Percentiles rank a stretch among this genome's conserved stretches.
Conservation (phyloP, 1,140 invertebrate genomes). For the Drosophila parvula region DNA sequence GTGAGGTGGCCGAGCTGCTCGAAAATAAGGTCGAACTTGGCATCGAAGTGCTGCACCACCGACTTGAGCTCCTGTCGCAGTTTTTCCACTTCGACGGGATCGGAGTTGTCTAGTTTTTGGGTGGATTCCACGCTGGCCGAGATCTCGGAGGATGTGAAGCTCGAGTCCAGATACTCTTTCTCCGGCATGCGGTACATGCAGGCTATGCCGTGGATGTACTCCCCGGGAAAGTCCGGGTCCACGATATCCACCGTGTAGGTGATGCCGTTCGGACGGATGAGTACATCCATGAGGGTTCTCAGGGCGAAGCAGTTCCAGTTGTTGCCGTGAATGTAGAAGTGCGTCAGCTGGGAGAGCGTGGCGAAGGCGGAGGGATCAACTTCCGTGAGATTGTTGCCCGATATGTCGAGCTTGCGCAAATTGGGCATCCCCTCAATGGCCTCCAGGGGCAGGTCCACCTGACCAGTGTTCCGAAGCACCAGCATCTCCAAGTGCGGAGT, state of each 20-base stretch:
- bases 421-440: conserved; percentile 52
- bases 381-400: conserved; percentile 64
- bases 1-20: conserved; percentile 44
- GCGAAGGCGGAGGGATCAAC: conserved; percentile 57
- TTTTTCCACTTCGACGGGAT: conserved; percentile 35
- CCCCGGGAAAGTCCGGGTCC: conserved; percentile 65
- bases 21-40: conserved; percentile 53
- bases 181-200: conserved; percentile 75
- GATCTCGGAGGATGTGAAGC: conserved; percentile 16
- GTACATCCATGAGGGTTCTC: conserved; percentile 58
- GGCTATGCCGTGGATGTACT: conserved; percentile 69
- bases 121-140: conserved; percentile 39
- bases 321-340: conserved; percentile 74
- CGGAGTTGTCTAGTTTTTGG: neutral
- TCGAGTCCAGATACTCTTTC: conserved; percentile 23
- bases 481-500: conserved; percentile 58
- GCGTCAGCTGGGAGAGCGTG: conserved; percentile 55
- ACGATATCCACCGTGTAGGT: conserved; percentile 52
- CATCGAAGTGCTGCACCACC: conserved; percentile 69
- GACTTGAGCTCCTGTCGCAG: conserved; percentile 63
- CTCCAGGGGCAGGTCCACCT: conserved; percentile 49
- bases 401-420: conserved; percentile 66
- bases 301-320: conserved; percentile 77
- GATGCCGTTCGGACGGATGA: conserved; percentile 62
- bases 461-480: conserved; percentile 70